Evolutionary conservation across 1,140 invertebrate genomes (phyloP).

Genomic region (Lordiphosa collinella): DNA sequence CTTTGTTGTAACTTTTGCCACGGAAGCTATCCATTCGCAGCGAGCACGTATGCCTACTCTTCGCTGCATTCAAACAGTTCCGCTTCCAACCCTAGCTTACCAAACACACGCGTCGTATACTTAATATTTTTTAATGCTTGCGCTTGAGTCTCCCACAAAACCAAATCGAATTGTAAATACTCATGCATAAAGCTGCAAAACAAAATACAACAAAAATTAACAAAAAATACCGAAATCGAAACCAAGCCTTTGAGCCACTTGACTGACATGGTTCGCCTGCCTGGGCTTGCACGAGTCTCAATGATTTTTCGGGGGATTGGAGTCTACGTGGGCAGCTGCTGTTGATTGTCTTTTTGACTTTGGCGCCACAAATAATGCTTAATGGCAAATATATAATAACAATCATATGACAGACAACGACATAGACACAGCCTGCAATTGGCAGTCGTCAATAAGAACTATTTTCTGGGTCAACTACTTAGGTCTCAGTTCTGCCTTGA

Average conservation of each 20-base stretch:
- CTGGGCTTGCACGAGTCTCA: not conserved
- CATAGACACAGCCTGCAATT: slow-evolving; percentile 31
- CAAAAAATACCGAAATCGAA: slow-evolving; percentile 16
- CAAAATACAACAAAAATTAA: slow-evolving; percentile 23
- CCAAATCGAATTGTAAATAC: slow-evolving; percentile 71
- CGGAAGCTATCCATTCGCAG: not conserved
- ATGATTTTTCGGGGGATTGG: slow-evolving; percentile 12
- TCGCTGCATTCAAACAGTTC: slow-evolving; percentile 36
- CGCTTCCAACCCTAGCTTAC: slow-evolving; percentile 50
- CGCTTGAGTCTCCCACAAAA: slow-evolving; percentile 35
- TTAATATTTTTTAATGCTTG: slow-evolving; percentile 58
- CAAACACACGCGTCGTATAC: slow-evolving; percentile 55
- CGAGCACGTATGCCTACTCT: slow-evolving; percentile 13
- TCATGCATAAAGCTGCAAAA: slow-evolving; percentile 27
- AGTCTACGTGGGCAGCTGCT: slow-evolving; percentile 62
- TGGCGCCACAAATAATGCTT: slow-evolving; percentile 67
- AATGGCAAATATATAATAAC: slow-evolving; percentile 52
- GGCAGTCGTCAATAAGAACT: slow-evolving; percentile 39
- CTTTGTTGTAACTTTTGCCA: no score
- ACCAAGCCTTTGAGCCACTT: slow-evolving; percentile 33
- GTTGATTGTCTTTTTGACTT: slow-evolving; percentile 75
- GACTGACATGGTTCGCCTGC: slow-evolving; percentile 8
- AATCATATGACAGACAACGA: slow-evolving; percentile 47
- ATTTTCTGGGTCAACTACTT: slow-evolving; percentile 68
- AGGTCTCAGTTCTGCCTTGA: slow-evolving; percentile 16